These are phyloP conservation scores for Solenopsis invicta DNA, from an alignment of 1,140 invertebrate species.

Conservation along the genomic window DNA sequence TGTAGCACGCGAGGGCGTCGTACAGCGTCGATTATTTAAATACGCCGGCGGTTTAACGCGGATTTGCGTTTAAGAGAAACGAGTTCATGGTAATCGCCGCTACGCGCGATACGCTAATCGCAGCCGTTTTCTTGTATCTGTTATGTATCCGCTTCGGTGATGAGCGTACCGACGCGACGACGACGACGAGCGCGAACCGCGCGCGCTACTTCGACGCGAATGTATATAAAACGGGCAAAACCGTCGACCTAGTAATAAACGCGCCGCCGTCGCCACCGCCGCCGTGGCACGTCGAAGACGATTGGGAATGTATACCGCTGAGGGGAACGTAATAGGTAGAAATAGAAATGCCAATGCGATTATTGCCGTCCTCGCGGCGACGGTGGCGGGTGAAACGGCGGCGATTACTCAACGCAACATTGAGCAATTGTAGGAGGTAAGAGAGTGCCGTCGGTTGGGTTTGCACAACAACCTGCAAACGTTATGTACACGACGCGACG, in stretches of 20 bases:
- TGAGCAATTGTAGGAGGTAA: conserved; percentile 71
- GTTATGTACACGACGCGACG: conserved; percentile 20
- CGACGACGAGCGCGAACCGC: not conserved
- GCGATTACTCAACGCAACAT: conserved; percentile 71
- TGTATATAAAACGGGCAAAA: conserved; percentile 21
- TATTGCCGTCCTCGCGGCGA: conserved; percentile 60
- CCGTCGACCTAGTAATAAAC: conserved; percentile 43
- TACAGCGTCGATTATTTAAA: conserved; percentile 35
- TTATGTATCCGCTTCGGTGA: conserved; percentile 39
- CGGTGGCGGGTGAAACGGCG: conserved; percentile 64
- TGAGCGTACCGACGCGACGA: conserved; percentile 25
- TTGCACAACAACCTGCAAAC: conserved; percentile 67
- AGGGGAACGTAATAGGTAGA: conserved; percentile 69
- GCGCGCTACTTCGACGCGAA: conserved; percentile 13
- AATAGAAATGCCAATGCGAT: conserved; percentile 70
- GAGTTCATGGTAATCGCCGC: conserved; percentile 48
- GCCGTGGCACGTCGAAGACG: conserved; percentile 40
- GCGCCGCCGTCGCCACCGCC: not conserved
- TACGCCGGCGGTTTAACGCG: conserved; percentile 19
- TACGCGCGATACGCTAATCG: conserved; percentile 48
- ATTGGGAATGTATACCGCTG: conserved; percentile 43
- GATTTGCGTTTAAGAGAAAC: conserved; percentile 48
- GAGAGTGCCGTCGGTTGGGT: conserved; percentile 58
- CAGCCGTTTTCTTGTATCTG: conserved; percentile 46
- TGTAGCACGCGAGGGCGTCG: not conserved